Evolutionary conservation across 2,888 invertebrate species (phyloP).

Genomic region (Synergus itoensis): DNA sequence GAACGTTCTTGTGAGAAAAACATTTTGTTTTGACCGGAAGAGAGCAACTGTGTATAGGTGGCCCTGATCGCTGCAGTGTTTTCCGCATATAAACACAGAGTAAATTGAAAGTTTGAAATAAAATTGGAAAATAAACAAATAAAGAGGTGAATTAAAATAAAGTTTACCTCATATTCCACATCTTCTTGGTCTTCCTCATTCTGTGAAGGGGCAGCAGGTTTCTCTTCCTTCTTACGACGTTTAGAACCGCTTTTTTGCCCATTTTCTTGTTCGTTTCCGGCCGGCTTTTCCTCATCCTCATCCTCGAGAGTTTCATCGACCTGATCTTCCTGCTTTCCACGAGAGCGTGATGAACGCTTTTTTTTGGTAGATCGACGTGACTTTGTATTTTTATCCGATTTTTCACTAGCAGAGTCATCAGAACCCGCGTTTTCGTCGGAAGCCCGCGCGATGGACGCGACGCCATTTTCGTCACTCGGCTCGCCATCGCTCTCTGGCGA

Average conservation of each 20-base stretch:
- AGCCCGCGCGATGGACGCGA: slow-evolving; percentile 55
- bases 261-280: slow-evolving; percentile 63
- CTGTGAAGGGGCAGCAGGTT: slow-evolving; percentile 65
- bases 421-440: slow-evolving; percentile 52
- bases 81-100: neutral
- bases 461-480: slow-evolving; percentile 73
- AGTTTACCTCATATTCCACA: slow-evolving; percentile 55
- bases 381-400: slow-evolving; percentile 43
- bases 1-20: neutral
- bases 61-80: neutral
- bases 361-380: slow-evolving; percentile 51
- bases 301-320: slow-evolving; percentile 51
- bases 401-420: slow-evolving; percentile 48
- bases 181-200: slow-evolving; percentile 42
- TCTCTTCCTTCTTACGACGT: slow-evolving; percentile 67
- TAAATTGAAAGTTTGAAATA: slow-evolving; percentile 12
- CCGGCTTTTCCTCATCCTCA: slow-evolving; percentile 54
- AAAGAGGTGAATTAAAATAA: neutral
- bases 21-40: slow-evolving; percentile 9
- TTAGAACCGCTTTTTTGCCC: slow-evolving; percentile 59
- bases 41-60: neutral
- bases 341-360: slow-evolving; percentile 61
- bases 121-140: neutral
- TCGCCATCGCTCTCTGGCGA: slow-evolving; percentile 69
- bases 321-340: slow-evolving; percentile 63